Evolutionary conservation across 2,113 vertebrate species (phyloP), one percentile per base, ranked within the genome.

Genomic region (Trachemys scripta): DNA sequence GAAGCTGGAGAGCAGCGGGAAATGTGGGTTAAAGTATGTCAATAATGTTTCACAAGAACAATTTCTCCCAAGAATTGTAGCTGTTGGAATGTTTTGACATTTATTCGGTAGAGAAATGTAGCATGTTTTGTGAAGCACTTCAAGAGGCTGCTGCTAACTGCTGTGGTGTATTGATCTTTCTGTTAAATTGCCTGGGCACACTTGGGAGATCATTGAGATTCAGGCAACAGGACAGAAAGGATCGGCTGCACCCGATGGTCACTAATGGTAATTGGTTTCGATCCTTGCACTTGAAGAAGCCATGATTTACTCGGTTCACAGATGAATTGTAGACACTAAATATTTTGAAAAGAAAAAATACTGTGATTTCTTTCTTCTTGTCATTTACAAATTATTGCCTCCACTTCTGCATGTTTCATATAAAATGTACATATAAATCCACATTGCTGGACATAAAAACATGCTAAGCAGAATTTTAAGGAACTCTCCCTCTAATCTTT

Each of bases 191-290:
- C 98, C 98, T 97, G 98, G 98, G 98, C 98, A 98, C 98, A 98
- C 98, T 99, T 98, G 98, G 98, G 98, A 98, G 98, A 98, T 99
- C 98, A 98, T 98, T 98, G 98, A 99, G 98, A 99, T 99, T 98
- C 99, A 98, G 98, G 97, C 98, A 98, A 98, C 96, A 97, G 98
- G 98, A 98, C 98, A 98, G 98, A 98, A 98, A 98, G 98, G 98
- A 98, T 98, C 93, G 98, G 97, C 98, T 98, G 98, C 97, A 98
- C 98, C 98, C 97, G 96, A 98, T 98, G 98, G 98, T 98, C 98
- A 98, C 98, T 99, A 99, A 99, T 99, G 99, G 98, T 99, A 99
- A 99, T 99, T 99, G 99, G 99, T 99, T 99, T 99, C 99, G 99
- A 99, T 99, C 98, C 98, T 97, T 97, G 97, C 98, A 98, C 98